Evolutionary conservation across 2,888 invertebrate species (phyloP).

Genomic region (Agrotis exclamationis): DNA sequence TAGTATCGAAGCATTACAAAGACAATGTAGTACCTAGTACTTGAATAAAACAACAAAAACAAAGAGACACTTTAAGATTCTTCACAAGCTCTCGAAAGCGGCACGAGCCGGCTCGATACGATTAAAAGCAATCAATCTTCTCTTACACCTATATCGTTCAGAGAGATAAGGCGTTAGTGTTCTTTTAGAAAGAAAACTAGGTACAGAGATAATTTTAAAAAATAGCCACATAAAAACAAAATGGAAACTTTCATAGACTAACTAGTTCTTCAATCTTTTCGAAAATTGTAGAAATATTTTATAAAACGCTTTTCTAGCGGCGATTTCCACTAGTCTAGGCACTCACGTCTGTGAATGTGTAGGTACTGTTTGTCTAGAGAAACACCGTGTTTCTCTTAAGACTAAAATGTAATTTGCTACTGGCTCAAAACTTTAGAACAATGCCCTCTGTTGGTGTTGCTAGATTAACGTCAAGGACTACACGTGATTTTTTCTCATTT

Average conservation of each 20-base stretch:
- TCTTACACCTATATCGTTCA: slow-evolving; percentile 3
- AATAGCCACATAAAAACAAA: not conserved
- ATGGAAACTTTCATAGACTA: too few species aligned
- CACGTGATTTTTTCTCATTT: slow-evolving; percentile 28
- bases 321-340: not conserved
- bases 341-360: not conserved
- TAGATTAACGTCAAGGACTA: slow-evolving; percentile 14
- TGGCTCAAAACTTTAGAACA: not conserved
- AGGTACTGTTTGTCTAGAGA: not conserved
- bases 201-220: not conserved
- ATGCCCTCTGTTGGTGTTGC: not conserved
- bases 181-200: not conserved
- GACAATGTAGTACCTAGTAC: not conserved
- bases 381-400: not conserved
- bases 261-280: too few species aligned
- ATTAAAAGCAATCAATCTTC: slow-evolving; percentile 57
- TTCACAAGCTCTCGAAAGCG: slow-evolving; percentile 13
- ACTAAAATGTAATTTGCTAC: not conserved
- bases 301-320: too few species aligned
- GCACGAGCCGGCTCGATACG: slow-evolving; percentile 5
- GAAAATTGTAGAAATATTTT: too few species aligned
- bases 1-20: not conserved
- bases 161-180: not conserved
- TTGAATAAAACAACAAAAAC: slow-evolving; percentile 2
- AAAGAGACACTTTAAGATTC: slow-evolving; percentile 11